Evolutionary conservation across 2,113 vertebrate genomes (phyloP).

Genomic region (Columba livia): DNA sequence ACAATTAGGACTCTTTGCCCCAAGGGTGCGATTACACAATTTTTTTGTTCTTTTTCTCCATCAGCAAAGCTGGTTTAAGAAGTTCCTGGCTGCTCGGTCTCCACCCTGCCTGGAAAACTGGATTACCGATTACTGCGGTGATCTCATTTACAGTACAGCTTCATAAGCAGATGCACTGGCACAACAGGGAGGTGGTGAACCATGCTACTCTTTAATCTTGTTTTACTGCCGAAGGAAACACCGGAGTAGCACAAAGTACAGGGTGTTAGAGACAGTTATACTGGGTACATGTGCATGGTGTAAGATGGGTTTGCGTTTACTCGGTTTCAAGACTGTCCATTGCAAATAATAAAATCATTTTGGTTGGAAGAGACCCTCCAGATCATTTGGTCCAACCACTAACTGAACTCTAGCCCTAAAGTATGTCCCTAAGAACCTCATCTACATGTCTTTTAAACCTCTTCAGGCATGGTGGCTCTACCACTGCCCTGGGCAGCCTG

Average conservation of each 20-base stretch:
- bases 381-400: too few species aligned
- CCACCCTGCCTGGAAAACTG: slow-evolving; percentile 36
- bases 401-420: too few species aligned
- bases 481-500: too few species aligned
- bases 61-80: neutral
- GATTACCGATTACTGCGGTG: neutral
- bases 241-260: neutral
- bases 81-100: neutral
- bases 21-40: neutral
- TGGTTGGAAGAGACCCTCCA: too few species aligned
- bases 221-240: neutral
- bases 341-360: neutral
- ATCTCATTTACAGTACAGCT: neutral
- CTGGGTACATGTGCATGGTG: neutral
- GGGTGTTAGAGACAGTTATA: neutral
- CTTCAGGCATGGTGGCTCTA: too few species aligned
- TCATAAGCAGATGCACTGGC: fast-evolving
- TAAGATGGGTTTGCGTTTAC: neutral
- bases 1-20: slow-evolving; percentile 20
- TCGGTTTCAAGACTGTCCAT: neutral
- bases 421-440: too few species aligned
- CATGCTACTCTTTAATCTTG: fast-evolving
- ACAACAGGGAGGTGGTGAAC: neutral
- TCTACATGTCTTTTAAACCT: too few species aligned
- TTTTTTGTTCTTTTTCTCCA: neutral